These are phyloP conservation scores for Dasyprocta punctata DNA, from an alignment of 2,113 vertebrate genomes.

Conservation along the genomic window DNA sequence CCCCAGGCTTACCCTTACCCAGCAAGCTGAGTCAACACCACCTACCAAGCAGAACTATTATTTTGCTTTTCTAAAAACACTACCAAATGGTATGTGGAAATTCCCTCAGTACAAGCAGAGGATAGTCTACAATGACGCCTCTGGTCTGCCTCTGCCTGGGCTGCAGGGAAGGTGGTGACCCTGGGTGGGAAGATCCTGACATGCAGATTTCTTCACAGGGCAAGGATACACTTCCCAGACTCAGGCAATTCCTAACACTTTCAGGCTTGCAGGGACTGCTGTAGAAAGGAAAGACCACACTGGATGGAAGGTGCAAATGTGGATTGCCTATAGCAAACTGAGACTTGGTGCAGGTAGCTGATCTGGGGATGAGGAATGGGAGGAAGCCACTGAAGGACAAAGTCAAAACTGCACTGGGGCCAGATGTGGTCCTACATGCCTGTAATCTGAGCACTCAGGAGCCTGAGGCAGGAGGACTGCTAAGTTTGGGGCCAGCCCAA, in stretches of 20 bases:
- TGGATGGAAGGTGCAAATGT: background rate
- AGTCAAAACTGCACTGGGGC: too few species aligned
- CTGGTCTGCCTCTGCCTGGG: background rate
- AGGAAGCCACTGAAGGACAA: background rate
- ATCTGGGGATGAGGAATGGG: background rate
- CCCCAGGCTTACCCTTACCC: background rate
- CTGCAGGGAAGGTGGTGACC: background rate
- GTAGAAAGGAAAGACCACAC: background rate
- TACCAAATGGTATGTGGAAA: background rate
- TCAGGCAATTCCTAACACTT: too few species aligned
- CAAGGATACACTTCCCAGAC: background rate
- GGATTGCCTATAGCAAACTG: background rate
- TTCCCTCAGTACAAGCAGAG: background rate
- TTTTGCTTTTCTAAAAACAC: constrained; percentile 78
- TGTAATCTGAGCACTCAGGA: background rate
- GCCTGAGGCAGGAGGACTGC: background rate
- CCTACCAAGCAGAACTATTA: constrained; percentile 83
- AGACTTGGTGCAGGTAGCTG: background rate
- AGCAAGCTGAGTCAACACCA: constrained; percentile 85
- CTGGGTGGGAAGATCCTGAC: background rate
- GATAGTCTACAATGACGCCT: background rate
- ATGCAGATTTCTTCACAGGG: background rate
- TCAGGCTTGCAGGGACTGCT: background rate
- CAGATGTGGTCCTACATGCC: background rate
- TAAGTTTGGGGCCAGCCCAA: background rate